Evolutionary conservation across 2,888 invertebrate genomes (phyloP).

Genomic region (Dicyrtoma fusca): DNA sequence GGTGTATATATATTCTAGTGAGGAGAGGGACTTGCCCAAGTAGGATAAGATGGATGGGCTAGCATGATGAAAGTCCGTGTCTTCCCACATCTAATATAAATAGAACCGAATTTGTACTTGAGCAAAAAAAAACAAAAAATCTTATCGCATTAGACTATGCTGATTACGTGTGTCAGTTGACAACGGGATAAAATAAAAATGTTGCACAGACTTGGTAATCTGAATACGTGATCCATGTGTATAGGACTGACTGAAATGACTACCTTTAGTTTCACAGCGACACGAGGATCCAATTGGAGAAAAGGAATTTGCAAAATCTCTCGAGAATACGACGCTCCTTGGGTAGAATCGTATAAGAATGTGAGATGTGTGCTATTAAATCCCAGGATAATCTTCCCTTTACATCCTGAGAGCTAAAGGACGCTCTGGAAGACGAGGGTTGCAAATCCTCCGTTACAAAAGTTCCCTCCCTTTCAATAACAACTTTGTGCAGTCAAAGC

Average conservation of each 20-base stretch:
- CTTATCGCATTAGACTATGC: neutral
- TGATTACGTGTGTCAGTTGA: conserved; percentile 3
- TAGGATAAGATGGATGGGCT: neutral
- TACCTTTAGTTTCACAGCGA: too few species aligned
- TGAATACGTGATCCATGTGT: conserved; percentile 23
- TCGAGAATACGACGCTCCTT: conserved; percentile 30
- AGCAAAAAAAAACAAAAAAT: neutral
- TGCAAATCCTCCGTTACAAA: conserved; percentile 31
- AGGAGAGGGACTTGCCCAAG: neutral
- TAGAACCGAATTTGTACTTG: neutral
- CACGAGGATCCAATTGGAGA: conserved; percentile 7
- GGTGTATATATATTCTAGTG: too few species aligned
- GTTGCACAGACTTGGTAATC: conserved; percentile 17
- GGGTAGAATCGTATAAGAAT: conserved; percentile 17
- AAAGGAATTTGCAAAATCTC: conserved; percentile 41
- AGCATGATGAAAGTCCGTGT: neutral
- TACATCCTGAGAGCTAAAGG: conserved; percentile 23
- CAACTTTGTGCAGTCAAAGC: conserved; percentile 6
- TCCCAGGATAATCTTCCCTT: conserved; percentile 36
- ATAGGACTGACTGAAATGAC: too few species aligned
- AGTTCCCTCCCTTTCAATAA: conserved; percentile 21
- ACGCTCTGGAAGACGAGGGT: conserved; percentile 6
- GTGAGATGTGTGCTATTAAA: conserved; percentile 34
- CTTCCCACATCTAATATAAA: neutral
- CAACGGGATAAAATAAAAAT: neutral